A percentile compares a stretch with the other conserved stretches of the same genome.
Evolutionary conservation across 2,888 invertebrate species (phyloP).

Genomic region (Argyra leucocephala): DNA sequence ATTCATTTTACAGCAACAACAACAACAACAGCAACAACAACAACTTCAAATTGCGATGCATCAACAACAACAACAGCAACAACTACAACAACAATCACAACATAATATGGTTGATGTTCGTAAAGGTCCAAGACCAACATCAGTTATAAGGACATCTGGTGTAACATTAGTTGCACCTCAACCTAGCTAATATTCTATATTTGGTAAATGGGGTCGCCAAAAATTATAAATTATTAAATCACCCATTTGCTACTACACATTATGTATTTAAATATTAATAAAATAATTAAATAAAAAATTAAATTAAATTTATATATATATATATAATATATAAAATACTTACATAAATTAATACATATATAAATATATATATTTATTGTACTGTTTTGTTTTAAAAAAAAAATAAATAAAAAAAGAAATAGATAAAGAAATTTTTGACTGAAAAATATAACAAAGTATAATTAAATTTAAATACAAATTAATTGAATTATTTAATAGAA

Average conservation of each 20-base stretch:
- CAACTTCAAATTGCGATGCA: not conserved
- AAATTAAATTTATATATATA: not conserved
- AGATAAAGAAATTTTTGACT: slow-evolving; percentile 3
- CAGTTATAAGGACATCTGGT: slow-evolving; percentile 27
- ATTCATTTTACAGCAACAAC: slow-evolving; percentile 21
- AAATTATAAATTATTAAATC: slow-evolving; percentile 14
- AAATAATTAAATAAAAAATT: not conserved
- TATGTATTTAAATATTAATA: not conserved
- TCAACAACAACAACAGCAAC: slow-evolving; percentile 10
- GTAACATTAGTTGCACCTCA: slow-evolving; percentile 29
- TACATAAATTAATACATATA: not conserved
- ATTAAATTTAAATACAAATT: not conserved
- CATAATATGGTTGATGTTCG: slow-evolving; percentile 22
- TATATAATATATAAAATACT: not conserved
- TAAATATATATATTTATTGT: not conserved
- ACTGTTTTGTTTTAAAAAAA: not conserved
- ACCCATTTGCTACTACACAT: not conserved
- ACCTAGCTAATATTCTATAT: slow-evolving; percentile 30
- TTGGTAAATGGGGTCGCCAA: slow-evolving; percentile 26
- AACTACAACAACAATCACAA: slow-evolving; percentile 16
- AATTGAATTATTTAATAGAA: not conserved
- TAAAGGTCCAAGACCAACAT: slow-evolving; percentile 26
- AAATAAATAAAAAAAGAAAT: not conserved
- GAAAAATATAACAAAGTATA: not conserved
- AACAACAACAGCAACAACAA: slow-evolving; percentile 12